Evolutionary conservation across 2,888 invertebrate species (phyloP).

Genomic region (Rapana venosa): DNA sequence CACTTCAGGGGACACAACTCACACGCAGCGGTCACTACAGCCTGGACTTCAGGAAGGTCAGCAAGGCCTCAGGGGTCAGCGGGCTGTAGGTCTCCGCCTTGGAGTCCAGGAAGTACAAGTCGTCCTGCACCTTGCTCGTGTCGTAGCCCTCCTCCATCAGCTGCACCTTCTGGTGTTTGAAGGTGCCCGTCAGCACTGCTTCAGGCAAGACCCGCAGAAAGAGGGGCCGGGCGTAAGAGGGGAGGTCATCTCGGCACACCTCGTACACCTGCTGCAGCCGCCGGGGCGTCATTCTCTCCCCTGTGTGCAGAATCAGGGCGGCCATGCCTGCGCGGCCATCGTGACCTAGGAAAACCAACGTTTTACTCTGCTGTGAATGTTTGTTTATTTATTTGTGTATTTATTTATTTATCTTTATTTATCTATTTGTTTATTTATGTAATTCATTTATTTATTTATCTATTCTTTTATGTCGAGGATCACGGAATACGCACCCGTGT

Average conservation of each 20-base stretch:
- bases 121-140: constrained; percentile 51
- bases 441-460: no score
- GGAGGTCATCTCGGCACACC: constrained; percentile 58
- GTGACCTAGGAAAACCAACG: constrained; percentile 47
- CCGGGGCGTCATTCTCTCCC: constrained; percentile 41
- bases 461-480: no score
- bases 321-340: constrained; percentile 70
- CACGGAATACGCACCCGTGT: no score
- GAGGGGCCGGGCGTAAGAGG: constrained; percentile 66
- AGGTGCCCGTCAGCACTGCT: constrained; percentile 63
- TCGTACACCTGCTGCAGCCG: constrained; percentile 53
- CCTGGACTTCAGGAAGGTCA: constrained; percentile 53
- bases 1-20: no score
- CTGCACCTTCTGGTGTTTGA: constrained; percentile 62
- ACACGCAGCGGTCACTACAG: no score
- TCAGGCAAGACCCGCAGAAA: constrained; percentile 62
- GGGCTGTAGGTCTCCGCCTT: constrained; percentile 54
- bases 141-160: constrained; percentile 66
- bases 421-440: no score
- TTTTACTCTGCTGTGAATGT: no score
- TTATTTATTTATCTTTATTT: no score
- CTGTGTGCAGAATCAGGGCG: constrained; percentile 58
- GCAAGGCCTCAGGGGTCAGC: constrained; percentile 37
- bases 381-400: no score
- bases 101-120: constrained; percentile 59